Base-by-base conservation (phyloP, 2,113 vertebrate species). In the Atractosteus spatula region DNA sequence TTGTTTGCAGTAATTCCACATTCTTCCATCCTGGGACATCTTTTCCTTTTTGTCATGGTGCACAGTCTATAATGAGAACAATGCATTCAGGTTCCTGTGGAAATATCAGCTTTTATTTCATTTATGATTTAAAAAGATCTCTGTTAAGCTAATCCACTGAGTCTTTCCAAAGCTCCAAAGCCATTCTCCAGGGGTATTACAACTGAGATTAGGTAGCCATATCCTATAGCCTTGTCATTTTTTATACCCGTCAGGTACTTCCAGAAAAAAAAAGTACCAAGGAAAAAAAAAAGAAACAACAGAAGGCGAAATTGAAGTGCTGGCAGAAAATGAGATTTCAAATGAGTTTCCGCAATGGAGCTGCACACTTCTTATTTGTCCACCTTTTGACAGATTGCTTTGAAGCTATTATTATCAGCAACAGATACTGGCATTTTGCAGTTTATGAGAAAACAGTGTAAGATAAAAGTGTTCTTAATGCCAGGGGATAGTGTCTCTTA, bases 251-350 rank as follows among this genome's bases (percentile, higher is more conserved):
- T 63, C 71, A 63, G 62, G 71, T 63, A 66, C 54, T 42, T 12
- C 61, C 43, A 44, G 17, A 43, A 69, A 17, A 73, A 59, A 68
- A 51, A 65, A 57, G 41, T 14, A 11, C 43, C 7, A 42, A 54
- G 8, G 63, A 62, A 14, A 47, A 6, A 55, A 64, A 55, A 41
- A 2, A n/a, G 45, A 57, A 41, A 71, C 61, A 75, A 75, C n/a
- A 51, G 57, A 71, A 72, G 64, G 68, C 66, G 70, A 80, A 83
- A 83, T 81, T 79, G 78, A 83, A 83, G 81, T 78, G 76, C 79
- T 74, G 76, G 76, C 75, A 78, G 79, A 83, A 83, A 83, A 83
- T 83, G 72, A 83, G 82, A 81, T 83, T 81, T 80, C 72, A 80
- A 83, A 78, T 72, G 79, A 81, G 81, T 79, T 81, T 75, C 72